Percentiles rank a stretch among this genome's conserved stretches.
phyloP scores from a whole-genome alignment of 2,797 vertebrate genomes.

The Chelon auratus region DNA sequence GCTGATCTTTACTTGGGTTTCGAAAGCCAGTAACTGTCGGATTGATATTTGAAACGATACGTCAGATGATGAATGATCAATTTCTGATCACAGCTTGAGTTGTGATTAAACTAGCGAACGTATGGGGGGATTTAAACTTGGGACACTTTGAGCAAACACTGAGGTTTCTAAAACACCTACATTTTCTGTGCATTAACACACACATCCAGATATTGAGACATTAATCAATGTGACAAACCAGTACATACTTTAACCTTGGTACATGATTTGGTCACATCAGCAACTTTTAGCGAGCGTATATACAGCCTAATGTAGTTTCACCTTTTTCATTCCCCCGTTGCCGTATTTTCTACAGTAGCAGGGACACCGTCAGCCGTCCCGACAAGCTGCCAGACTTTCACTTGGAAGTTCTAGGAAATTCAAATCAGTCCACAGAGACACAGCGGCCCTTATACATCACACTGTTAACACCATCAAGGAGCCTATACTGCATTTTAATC shows the following conservation, averaged over 20 bases:
- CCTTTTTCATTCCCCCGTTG: background rate
- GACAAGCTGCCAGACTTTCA: slow-evolving; percentile 27
- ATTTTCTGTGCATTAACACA: background rate
- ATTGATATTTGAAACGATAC: background rate
- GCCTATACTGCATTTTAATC: background rate
- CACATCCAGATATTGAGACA: background rate
- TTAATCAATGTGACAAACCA: slow-evolving; percentile 8
- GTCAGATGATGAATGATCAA: background rate
- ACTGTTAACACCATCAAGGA: slow-evolving; percentile 14
- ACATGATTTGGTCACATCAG: slow-evolving; percentile 9
- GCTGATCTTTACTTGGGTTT: background rate
- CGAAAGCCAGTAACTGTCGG: background rate
- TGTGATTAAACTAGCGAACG: background rate
- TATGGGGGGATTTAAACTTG: background rate
- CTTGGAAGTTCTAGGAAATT: slow-evolving; percentile 5
- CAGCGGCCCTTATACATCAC: slow-evolving; percentile 35
- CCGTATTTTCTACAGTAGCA: background rate
- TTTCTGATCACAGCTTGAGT: no score
- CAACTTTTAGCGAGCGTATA: background rate
- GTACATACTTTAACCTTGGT: background rate
- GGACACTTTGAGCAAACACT: background rate
- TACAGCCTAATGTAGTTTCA: background rate
- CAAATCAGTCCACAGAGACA: slow-evolving; percentile 24
- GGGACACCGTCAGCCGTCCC: background rate
- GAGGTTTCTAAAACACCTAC: background rate